Evolutionary conservation across 2,888 invertebrate species (phyloP).

Genomic region (Macrosoma leucophasiata): DNA sequence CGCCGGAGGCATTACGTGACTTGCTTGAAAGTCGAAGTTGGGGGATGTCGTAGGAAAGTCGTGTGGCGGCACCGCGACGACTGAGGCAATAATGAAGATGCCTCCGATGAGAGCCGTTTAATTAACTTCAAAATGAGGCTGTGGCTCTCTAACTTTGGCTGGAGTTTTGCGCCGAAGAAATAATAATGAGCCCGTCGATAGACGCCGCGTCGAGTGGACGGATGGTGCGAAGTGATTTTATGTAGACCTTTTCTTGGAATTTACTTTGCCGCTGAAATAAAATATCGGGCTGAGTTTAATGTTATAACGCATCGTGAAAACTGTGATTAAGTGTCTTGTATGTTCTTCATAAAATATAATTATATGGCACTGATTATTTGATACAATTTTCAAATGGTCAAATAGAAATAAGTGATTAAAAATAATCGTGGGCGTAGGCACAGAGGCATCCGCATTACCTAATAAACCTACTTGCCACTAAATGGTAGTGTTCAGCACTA

Average conservation of each 20-base stretch:
- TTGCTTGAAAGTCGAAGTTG: slow-evolving; percentile 17
- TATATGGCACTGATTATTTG: no score
- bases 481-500: no score
- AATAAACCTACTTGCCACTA: no score
- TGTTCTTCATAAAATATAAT: no score
- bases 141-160: slow-evolving; percentile 39
- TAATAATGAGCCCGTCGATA: slow-evolving; percentile 46
- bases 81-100: slow-evolving; percentile 53
- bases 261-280: no score
- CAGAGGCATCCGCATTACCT: no score
- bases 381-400: no score
- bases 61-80: slow-evolving; percentile 24
- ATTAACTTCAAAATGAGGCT: slow-evolving; percentile 61
- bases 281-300: no score
- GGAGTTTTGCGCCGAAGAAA: slow-evolving; percentile 43
- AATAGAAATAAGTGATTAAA: no score
- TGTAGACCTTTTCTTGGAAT: slow-evolving; percentile 14
- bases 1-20: slow-evolving; percentile 11
- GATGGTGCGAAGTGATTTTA: slow-evolving; percentile 9
- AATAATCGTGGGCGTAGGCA: no score
- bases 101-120: slow-evolving; percentile 52
- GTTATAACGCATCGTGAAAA: no score
- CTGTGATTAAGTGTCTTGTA: no score
- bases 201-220: slow-evolving; percentile 21
- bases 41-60: slow-evolving; percentile 21